Percentiles rank a stretch among this genome's conserved stretches.
Conservation (phyloP, 1,140 invertebrate genomes). For the Orussus abietinus region DNA sequence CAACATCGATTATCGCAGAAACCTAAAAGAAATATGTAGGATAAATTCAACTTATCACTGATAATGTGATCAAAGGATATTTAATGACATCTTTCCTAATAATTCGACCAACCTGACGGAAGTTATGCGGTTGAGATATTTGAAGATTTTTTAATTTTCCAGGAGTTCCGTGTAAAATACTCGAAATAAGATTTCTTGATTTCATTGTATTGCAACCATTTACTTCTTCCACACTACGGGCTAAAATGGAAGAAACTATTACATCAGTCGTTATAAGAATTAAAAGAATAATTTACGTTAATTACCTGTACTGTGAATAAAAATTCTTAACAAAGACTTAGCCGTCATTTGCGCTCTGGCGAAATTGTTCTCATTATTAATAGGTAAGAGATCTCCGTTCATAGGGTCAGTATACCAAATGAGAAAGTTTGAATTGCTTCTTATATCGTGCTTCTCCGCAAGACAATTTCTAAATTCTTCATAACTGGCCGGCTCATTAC, state of each 20-base stretch:
- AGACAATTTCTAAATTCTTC: slow-evolving; percentile 59
- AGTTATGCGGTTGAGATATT: slow-evolving; percentile 69
- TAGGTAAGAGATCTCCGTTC: slow-evolving; percentile 69
- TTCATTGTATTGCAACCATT: slow-evolving; percentile 47
- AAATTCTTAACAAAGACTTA: slow-evolving; percentile 58
- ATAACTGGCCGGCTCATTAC: slow-evolving; percentile 45
- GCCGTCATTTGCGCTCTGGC: slow-evolving; percentile 57
- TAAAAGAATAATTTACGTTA: slow-evolving; percentile 1
- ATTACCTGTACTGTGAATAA: slow-evolving; percentile 62
- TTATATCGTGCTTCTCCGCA: slow-evolving; percentile 58
- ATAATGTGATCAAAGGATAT: neutral
- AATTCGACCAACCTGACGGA: slow-evolving; percentile 57
- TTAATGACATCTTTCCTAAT: no score
- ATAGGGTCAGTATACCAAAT: slow-evolving; percentile 68
- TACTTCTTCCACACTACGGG: slow-evolving; percentile 49
- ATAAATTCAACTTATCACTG: no score
- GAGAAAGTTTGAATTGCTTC: slow-evolving; percentile 60
- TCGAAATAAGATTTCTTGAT: slow-evolving; percentile 47
- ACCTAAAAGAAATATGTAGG: slow-evolving; percentile 56
- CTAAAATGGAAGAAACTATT: slow-evolving; percentile 29
- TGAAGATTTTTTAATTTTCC: slow-evolving; percentile 52
- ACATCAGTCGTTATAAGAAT: neutral
- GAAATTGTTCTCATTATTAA: slow-evolving; percentile 73
- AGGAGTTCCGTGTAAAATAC: slow-evolving; percentile 44
- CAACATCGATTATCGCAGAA: slow-evolving; percentile 95